Conservation (phyloP, 2,797 vertebrate species). For the Coregonus sp. region DNA sequence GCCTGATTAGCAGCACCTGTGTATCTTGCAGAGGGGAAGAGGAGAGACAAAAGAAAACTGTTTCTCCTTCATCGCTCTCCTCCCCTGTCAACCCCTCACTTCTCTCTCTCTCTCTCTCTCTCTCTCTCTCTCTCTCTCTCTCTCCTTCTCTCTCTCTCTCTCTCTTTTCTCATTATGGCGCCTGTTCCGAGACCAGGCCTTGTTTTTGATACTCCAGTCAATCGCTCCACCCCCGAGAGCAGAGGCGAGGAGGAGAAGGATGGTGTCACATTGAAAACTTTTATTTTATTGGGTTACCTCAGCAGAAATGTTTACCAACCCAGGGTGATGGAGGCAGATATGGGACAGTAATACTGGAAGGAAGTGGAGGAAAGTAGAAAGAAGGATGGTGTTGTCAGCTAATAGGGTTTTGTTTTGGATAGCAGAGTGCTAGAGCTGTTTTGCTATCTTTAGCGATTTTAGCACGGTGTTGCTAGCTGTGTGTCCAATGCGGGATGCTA, state of each 20-base stretch:
- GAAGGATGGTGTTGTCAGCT: background rate
- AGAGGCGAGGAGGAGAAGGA: background rate
- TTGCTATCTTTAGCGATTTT: background rate
- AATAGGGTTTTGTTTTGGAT: background rate
- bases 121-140: too few relatives aligned
- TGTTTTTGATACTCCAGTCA: slow-evolving; percentile 41
- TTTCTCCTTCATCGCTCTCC: background rate
- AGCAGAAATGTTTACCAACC: slow-evolving; percentile 13
- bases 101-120: background rate
- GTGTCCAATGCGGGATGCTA: background rate
- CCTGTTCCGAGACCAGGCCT: slow-evolving; percentile 41
- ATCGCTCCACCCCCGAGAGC: background rate
- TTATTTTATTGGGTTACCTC: background rate
- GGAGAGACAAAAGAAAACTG: slow-evolving; percentile 2
- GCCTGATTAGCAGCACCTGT: slow-evolving; percentile 56
- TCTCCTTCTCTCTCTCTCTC: too few relatives aligned
- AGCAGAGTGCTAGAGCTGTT: too few relatives aligned
- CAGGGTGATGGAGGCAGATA: background rate
- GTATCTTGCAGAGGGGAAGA: slow-evolving; percentile 10
- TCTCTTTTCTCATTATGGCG: slow-evolving; percentile 47
- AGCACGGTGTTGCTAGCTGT: background rate
- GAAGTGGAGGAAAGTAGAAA: background rate
- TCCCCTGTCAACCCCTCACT: background rate
- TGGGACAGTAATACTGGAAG: background rate
- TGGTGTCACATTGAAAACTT: slow-evolving; percentile 23